Conservation (phyloP, 2,888 invertebrate species). For the Argyra leucocephala region DNA sequence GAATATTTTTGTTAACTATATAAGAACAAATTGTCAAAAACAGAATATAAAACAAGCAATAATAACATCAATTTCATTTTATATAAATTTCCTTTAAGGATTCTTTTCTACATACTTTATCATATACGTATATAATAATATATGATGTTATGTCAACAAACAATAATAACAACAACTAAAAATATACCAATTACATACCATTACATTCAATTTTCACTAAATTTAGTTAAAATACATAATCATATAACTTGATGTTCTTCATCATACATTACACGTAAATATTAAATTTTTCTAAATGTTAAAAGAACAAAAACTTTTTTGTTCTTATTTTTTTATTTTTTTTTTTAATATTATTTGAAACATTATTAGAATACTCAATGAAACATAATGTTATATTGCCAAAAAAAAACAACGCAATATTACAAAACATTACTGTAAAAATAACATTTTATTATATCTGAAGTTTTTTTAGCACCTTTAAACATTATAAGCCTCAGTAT, state of each 20-base stretch:
- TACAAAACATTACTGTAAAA: background rate
- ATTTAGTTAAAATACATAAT: background rate
- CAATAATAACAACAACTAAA: too few relatives aligned
- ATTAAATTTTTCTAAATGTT: background rate
- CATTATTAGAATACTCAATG: conserved; percentile 2
- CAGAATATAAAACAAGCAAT: too few relatives aligned
- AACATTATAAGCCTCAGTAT: too few relatives aligned
- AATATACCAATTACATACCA: background rate
- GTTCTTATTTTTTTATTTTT: too few relatives aligned
- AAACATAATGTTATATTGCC: background rate
- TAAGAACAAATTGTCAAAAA: too few relatives aligned
- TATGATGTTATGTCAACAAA: too few relatives aligned
- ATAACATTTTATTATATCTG: background rate
- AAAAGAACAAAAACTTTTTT: background rate
- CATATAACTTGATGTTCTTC: background rate
- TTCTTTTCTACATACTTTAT: too few relatives aligned
- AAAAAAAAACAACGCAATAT: background rate
- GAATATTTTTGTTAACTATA: too few relatives aligned
- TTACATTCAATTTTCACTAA: conserved; percentile 1
- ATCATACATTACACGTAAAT: background rate
- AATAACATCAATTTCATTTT: too few relatives aligned
- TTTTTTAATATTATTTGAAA: background rate
- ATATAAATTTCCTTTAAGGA: too few relatives aligned
- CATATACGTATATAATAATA: too few relatives aligned
- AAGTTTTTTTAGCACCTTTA: too few relatives aligned